Percentiles rank a stretch among this genome's conserved stretches.
Evolutionary conservation across 2,113 vertebrate species (phyloP).

Genomic region (Garra rufa): DNA sequence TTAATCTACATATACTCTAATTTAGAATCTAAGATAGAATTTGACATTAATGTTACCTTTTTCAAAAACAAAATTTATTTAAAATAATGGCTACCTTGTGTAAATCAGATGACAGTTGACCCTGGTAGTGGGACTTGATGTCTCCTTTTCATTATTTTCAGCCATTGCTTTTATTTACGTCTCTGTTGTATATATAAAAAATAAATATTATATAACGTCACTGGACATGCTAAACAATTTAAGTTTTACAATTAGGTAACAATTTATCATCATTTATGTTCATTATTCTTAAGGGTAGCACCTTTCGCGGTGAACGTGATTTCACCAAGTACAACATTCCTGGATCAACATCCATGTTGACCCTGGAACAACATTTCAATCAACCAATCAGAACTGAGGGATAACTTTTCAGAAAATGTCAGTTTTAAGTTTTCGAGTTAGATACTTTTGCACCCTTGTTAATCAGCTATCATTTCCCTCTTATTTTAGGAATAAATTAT

Average conservation of each 20-base stretch:
- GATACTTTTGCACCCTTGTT: no score
- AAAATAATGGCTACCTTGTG: neutral
- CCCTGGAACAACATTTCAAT: no score
- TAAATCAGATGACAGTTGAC: neutral
- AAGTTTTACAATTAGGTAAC: neutral
- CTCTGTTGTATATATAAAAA: neutral
- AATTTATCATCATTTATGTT: neutral
- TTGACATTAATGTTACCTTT: neutral
- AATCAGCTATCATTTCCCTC: no score
- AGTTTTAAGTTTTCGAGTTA: no score
- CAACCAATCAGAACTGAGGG: no score
- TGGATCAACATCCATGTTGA: no score
- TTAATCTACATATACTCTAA: neutral
- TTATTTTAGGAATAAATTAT: no score
- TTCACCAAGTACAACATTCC: no score
- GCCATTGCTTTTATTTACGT: neutral
- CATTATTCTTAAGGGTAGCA: neutral
- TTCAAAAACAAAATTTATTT: neutral
- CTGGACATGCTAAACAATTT: neutral
- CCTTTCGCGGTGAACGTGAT: no score
- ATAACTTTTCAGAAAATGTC: no score
- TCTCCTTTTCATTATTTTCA: neutral
- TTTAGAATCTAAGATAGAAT: neutral
- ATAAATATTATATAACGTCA: neutral
- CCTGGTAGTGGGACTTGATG: no score